phyloP scores from a whole-genome alignment of 2,797 vertebrate species.

The Sebastes paucispinis region DNA sequence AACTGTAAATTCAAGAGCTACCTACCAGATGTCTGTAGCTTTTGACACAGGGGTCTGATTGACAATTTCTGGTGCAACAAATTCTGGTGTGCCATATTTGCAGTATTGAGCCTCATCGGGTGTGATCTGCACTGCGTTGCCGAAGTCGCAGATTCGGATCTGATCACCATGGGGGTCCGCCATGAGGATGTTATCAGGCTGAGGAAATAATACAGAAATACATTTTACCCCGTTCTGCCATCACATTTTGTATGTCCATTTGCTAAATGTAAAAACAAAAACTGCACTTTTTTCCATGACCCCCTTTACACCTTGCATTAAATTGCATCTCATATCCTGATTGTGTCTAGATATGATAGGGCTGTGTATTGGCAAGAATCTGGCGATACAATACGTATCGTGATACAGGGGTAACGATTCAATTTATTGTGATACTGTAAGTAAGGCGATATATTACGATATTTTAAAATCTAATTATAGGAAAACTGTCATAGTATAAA shows the following conservation, averaged over 20 bases:
- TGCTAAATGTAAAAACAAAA: not conserved
- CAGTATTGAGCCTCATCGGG: constrained; percentile 92
- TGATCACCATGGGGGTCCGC: constrained; percentile 88
- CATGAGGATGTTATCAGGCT: constrained; percentile 98
- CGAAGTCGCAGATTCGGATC: constrained; percentile 95
- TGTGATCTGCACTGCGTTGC: constrained; percentile 88
- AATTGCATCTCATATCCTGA: no score
- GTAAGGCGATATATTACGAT: no score
- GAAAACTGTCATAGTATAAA: no score
- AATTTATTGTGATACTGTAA: no score
- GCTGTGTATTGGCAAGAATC: no score
- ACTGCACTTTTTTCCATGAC: not conserved
- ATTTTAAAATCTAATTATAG: no score
- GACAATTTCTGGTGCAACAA: constrained; percentile 95
- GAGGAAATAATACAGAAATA: constrained; percentile 9
- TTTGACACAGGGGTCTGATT: constrained; percentile 94
- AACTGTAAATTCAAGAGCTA: not conserved
- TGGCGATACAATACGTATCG: no score
- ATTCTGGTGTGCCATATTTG: constrained; percentile 96
- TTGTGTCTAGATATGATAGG: no score
- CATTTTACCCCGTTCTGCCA: not conserved
- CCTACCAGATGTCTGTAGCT: constrained; percentile 94
- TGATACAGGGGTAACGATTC: no score
- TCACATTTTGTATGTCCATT: not conserved
- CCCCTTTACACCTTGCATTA: no score